phyloP scores from a whole-genome alignment of 2,888 invertebrate species.

The Strigamia crassipes region DNA sequence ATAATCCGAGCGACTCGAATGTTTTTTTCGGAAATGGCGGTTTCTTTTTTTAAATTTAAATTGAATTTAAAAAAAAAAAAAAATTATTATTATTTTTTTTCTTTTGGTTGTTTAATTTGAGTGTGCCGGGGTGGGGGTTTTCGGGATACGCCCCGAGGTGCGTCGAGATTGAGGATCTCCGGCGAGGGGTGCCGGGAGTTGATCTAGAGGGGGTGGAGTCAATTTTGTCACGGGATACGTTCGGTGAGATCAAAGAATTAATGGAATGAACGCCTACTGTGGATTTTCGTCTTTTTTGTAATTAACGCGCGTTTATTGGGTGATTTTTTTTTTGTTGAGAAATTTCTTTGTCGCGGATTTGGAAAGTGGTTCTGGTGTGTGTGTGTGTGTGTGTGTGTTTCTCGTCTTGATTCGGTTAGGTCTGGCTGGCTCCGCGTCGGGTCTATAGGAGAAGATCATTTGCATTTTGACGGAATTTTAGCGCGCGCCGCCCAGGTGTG shows the following conservation, averaged over 20 bases:
- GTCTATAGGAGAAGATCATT: conserved; percentile 19
- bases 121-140: no score
- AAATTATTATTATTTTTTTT: background rate
- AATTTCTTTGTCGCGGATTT: no score
- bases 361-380: no score
- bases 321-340: no score
- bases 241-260: conserved; percentile 18
- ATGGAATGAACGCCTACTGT: no score
- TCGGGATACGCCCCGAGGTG: background rate
- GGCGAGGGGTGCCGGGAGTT: background rate
- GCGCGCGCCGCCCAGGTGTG: conserved; percentile 23
- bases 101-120: background rate
- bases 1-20: background rate
- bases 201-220: conserved; percentile 17
- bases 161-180: background rate
- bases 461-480: conserved; percentile 37
- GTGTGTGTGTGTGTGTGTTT: background rate
- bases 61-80: no score
- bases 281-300: no score
- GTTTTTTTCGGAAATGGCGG: background rate
- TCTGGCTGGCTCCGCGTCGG: background rate
- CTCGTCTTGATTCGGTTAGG: background rate
- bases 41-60: background rate
- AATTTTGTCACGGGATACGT: conserved; percentile 16
- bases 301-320: no score